These are phyloP conservation scores for Agapostemon virescens DNA, from an alignment of 2,888 invertebrate species.

Conservation along the genomic window DNA sequence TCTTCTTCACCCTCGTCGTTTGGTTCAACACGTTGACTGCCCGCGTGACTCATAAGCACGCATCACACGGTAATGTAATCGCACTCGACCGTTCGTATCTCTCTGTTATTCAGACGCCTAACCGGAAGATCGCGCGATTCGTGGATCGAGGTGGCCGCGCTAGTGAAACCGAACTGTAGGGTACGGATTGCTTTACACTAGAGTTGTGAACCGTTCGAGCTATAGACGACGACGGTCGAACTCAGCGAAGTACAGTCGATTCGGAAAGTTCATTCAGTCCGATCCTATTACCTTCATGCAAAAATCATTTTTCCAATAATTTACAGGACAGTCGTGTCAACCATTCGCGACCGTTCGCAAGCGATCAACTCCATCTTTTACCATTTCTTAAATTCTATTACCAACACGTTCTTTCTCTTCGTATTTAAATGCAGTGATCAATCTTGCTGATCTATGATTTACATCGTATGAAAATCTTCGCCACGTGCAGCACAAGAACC, in stretches of 20 bases:
- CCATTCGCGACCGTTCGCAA: no score
- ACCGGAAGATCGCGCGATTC: slow-evolving; percentile 2
- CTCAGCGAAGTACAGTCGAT: not conserved
- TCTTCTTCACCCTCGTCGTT: not conserved
- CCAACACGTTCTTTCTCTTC: no score
- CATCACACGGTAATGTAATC: not conserved
- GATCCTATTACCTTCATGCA: not conserved
- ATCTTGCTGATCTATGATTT: no score
- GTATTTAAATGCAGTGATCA: no score
- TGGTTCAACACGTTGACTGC: not conserved
- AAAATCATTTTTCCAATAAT: not conserved
- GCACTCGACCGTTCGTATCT: not conserved
- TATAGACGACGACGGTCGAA: not conserved
- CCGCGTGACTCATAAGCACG: not conserved
- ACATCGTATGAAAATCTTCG: no score
- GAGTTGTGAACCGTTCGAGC: not conserved
- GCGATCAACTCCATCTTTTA: not conserved
- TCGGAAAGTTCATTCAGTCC: not conserved
- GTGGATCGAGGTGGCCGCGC: not conserved
- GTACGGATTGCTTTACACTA: slow-evolving; percentile 2
- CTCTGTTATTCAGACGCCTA: not conserved
- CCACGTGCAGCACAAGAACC: no score
- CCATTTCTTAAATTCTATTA: not conserved
- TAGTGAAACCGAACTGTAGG: not conserved
- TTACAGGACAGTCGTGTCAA: not conserved